These are phyloP conservation scores for Arion vulgaris DNA, from an alignment of 1,140 invertebrate species.

Conservation along the genomic window DNA sequence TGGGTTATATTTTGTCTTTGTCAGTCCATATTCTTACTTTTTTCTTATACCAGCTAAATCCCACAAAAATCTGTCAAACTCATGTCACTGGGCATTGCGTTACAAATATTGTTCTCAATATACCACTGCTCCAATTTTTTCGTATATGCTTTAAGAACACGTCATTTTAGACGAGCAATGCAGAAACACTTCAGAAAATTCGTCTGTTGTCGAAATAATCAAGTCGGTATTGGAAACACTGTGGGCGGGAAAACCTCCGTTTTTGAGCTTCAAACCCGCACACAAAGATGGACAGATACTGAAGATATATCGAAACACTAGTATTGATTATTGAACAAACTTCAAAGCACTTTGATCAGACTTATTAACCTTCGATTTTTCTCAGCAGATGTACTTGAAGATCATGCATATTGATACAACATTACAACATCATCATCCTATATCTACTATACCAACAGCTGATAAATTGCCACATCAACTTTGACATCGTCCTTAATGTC, in stretches of 20 bases:
- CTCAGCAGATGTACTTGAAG: too few species aligned
- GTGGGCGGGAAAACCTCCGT: neutral
- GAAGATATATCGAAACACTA: neutral
- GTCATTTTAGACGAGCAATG: neutral
- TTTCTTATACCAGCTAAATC: neutral
- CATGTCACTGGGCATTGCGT: neutral
- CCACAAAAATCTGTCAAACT: neutral
- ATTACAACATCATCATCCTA: too few species aligned
- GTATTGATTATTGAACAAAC: too few species aligned
- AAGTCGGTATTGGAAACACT: neutral
- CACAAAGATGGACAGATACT: neutral
- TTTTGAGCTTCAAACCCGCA: neutral
- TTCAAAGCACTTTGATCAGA: too few species aligned
- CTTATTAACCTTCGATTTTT: too few species aligned
- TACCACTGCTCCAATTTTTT: conserved; percentile 24
- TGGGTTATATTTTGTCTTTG: conserved; percentile 11
- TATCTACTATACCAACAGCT: too few species aligned
- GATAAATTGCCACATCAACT: too few species aligned
- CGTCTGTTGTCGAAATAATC: neutral
- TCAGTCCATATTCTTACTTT: conserved; percentile 15
- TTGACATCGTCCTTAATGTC: too few species aligned
- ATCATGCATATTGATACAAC: too few species aligned
- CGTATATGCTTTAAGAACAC: conserved; percentile 5
- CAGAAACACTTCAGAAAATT: neutral
- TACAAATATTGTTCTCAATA: neutral